phyloP scores from a whole-genome alignment of 2,113 vertebrate genomes.

The Lampris incognitus region DNA sequence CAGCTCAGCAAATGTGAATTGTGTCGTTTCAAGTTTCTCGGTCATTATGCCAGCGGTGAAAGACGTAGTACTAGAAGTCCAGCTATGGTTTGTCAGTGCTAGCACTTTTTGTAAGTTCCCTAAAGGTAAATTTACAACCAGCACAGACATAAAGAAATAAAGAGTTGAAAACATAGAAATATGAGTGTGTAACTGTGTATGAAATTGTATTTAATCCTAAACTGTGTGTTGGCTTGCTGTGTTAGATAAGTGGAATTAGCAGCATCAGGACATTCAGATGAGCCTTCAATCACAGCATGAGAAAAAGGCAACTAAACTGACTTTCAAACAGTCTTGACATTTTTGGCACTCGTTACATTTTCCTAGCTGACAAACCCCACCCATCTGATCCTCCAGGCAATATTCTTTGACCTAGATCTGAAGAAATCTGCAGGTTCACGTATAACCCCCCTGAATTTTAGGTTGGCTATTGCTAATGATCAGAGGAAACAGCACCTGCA shows the following conservation, averaged over 20 bases:
- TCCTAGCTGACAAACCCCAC: not conserved
- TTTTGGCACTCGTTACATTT: not conserved
- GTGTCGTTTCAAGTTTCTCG: constrained; percentile 49
- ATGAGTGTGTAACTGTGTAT: constrained; percentile 33
- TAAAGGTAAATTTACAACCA: constrained; percentile 54
- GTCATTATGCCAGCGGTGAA: constrained; percentile 64
- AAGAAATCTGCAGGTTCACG: not conserved
- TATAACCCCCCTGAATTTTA: not conserved
- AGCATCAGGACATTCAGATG: constrained; percentile 11
- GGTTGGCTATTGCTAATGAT: too few species aligned
- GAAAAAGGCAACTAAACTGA: constrained; percentile 1
- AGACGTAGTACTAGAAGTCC: constrained; percentile 42
- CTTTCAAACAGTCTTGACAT: not conserved
- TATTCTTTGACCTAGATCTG: not conserved
- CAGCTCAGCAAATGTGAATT: constrained; percentile 61
- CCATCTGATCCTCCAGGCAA: not conserved
- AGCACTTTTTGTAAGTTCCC: constrained; percentile 48
- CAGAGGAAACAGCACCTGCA: too few species aligned
- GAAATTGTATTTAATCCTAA: constrained; percentile 8
- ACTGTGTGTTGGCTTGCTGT: constrained; percentile 29
- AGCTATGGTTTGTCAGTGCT: constrained; percentile 51
- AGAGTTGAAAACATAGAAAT: constrained; percentile 49
- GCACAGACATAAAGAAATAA: constrained; percentile 21
- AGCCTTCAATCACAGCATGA: constrained; percentile 15
- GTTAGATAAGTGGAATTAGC: constrained; percentile 16